Evolutionary conservation across 1,140 invertebrate genomes (phyloP), one percentile per base, ranked within the genome.

Genomic region (Venustaconcha ellipsiformis): DNA sequence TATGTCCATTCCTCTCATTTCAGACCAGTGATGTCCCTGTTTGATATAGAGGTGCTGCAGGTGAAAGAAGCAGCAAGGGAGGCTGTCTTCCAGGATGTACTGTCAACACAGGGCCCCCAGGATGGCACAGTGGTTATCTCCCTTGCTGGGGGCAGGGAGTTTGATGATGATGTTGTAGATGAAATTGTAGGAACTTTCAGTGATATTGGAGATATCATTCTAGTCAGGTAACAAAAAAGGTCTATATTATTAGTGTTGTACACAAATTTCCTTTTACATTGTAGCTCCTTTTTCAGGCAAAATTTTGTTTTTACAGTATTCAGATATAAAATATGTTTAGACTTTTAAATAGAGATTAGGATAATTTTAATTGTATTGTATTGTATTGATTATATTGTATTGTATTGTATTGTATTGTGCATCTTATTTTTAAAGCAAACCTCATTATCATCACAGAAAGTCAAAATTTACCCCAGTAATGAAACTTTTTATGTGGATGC

Each of bases 121-220:
- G 97, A 99, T 92, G 95, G 95, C n/a, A 97, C 96, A 18, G 94
- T 99, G 78, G 93, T 98, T 70, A 93, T 99, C 2, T 93, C 93
- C 83, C 92, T 93, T 59, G 83, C 84, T 60, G 65, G 77, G 17
- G 83, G 85, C 18, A 87, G 88, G 48, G 82, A 87, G 79, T 82
- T 83, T 20, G 82, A 85, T 55, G 85, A 87, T 58, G 85, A 92
- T 11, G 93, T 93, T 78, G 92, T 95, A 80, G 94, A 95, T 80
- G 92, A 92, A 79, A 92, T 95, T 64, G 94, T 96, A 90, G 92
- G 95, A 63, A 93, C 94, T 83, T 93, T 95, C 86, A 92, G 93
- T 18, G 93, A 94, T 68, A 93, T 95, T 74, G 95, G 95, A 12
- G 95, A 96, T 88, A 94, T 96, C 0, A 95, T 97, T 63, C 91